Conservation (phyloP, 2,113 vertebrate species). For the Hiodon tergisus region DNA sequence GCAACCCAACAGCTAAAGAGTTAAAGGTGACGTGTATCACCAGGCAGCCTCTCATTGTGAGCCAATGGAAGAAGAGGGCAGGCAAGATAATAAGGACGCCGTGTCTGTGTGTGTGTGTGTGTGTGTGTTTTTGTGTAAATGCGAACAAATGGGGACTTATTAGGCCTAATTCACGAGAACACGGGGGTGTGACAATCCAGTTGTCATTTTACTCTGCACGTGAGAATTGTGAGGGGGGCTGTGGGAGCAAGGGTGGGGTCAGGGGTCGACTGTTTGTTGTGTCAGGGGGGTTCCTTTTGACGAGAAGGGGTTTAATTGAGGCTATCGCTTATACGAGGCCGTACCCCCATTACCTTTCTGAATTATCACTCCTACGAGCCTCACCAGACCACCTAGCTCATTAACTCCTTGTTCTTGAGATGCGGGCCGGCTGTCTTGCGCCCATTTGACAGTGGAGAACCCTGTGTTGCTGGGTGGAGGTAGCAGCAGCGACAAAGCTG, state of each 20-base stretch:
- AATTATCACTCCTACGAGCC: constrained; percentile 63
- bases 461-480: constrained; percentile 18
- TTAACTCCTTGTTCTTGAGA: constrained; percentile 78
- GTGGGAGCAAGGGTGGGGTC: constrained; percentile 38
- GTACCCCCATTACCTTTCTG: constrained; percentile 80
- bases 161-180: constrained; percentile 41
- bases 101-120: neutral
- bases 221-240: constrained; percentile 60
- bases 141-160: constrained; percentile 38
- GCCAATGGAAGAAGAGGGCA: constrained; percentile 17
- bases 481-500: constrained; percentile 19
- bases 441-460: constrained; percentile 45
- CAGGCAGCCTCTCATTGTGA: constrained; percentile 17
- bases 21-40: constrained; percentile 18
- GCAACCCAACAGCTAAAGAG: constrained; percentile 11
- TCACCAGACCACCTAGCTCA: constrained; percentile 72
- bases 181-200: constrained; percentile 43
- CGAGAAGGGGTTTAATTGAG: constrained; percentile 79
- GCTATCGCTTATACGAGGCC: constrained; percentile 77
- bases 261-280: constrained; percentile 65
- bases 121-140: constrained; percentile 30
- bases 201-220: constrained; percentile 65
- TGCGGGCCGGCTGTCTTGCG: constrained; percentile 66
- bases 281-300: constrained; percentile 66
- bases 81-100: constrained; percentile 25